phyloP scores from a whole-genome alignment of 2,797 vertebrate species.

The Graptemys geographica region DNA sequence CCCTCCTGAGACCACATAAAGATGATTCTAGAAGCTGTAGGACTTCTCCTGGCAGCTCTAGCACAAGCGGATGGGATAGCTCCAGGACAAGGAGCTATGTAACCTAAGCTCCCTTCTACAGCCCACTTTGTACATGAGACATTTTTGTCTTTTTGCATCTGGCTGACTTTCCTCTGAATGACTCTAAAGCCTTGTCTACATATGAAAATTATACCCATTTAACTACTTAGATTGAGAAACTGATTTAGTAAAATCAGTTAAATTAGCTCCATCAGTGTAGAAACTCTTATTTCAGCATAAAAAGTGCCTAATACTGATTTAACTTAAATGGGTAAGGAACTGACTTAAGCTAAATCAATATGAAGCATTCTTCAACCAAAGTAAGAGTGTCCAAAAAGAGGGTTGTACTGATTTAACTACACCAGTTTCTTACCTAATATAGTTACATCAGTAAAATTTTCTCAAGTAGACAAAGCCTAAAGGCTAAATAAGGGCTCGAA shows the following conservation, averaged over 20 bases:
- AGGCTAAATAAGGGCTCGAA: fast-evolving
- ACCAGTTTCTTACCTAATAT: background rate
- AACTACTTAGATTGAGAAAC: background rate
- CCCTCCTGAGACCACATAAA: background rate
- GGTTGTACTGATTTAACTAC: background rate
- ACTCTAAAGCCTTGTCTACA: background rate
- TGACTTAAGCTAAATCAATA: fast-evolving
- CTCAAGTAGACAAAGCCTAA: background rate
- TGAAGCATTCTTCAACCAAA: background rate
- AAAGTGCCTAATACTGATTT: background rate
- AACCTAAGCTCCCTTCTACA: background rate
- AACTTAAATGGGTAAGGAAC: background rate
- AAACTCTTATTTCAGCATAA: background rate
- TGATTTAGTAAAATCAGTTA: background rate
- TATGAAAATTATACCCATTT: fast-evolving
- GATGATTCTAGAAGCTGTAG: background rate
- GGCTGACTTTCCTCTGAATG: background rate
- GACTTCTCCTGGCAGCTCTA: background rate
- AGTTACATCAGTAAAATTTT: background rate
- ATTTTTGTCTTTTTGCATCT: background rate
- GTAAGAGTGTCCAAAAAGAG: background rate
- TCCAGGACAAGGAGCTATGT: background rate
- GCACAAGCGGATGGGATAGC: background rate
- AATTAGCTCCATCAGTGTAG: background rate
- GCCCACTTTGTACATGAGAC: background rate